A percentile compares a stretch with the other conserved stretches of the same genome.
phyloP scores from a whole-genome alignment of 2,888 invertebrate species.

The Drosophila quasianomalipes region DNA sequence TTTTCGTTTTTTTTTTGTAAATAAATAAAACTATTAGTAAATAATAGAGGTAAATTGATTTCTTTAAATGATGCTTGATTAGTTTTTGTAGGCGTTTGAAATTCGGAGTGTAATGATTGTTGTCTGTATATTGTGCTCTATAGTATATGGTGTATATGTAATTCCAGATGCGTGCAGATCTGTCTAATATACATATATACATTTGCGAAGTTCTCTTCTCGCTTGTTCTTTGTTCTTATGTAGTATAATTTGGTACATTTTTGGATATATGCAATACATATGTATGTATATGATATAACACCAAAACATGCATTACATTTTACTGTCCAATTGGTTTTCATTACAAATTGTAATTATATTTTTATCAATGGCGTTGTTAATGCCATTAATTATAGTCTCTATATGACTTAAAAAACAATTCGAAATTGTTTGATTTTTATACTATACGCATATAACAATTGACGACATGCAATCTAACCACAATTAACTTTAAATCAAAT shows the following conservation, averaged over 20 bases:
- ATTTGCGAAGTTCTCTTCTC: constrained; percentile 10
- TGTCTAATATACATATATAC: constrained; percentile 26
- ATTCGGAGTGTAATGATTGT: constrained; percentile 82
- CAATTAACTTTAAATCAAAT: constrained; percentile 36
- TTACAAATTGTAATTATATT: constrained; percentile 5
- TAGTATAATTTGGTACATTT: constrained; percentile 19
- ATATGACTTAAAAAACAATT: constrained; percentile 7
- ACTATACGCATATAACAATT: constrained; percentile 20
- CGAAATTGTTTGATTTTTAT: constrained; percentile 1
- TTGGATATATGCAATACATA: constrained; percentile 1
- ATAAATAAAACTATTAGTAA: constrained; percentile 51
- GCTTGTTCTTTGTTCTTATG: constrained; percentile 25
- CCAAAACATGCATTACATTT: constrained; percentile 24
- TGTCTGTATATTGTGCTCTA: constrained; percentile 49
- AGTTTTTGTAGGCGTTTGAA: constrained; percentile 75
- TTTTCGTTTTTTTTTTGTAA: neutral
- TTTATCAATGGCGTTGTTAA: constrained; percentile 18
- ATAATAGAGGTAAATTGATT: neutral
- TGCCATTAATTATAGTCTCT: constrained; percentile 11
- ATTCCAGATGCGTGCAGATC: constrained; percentile 43
- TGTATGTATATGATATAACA: constrained; percentile 22
- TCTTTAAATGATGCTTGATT: constrained; percentile 51
- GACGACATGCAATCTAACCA: constrained; percentile 52
- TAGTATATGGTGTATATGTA: constrained; percentile 22
- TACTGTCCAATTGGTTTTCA: neutral